Base-by-base conservation (phyloP, 2,797 vertebrate species). In the Lindbergichthys nudifrons region DNA sequence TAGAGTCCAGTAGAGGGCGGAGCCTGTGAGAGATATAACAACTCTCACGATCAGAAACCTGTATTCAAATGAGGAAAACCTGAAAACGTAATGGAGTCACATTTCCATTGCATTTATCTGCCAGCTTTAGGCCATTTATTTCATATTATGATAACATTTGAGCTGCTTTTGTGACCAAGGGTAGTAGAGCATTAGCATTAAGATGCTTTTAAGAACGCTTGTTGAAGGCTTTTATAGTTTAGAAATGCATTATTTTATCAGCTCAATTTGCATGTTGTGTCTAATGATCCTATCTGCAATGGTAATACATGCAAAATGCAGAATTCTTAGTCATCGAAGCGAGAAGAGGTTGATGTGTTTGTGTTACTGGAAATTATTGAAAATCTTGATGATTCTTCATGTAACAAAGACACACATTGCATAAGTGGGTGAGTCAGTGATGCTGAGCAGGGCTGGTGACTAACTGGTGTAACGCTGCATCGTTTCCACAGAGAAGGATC, bases 401-500 rank as follows among this genome's bases (percentile, higher is more conserved):
- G 36, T 60, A 78, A 81, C 42, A 23, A 46, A 60, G 41, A 64
- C 16, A 70, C 63, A 54, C 5, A 43, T 80, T 88, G 79, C 10
- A 1, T 70, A 88, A 83, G 69, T 8, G 26, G 65, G 1, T 52
- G 84, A 88, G 59, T 89, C 84, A 88, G 56, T 64, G 67, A 53
- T 48, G 54, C 46, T 68, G 65, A 76, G 56, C 43, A 30, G 51
- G 16, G 42, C n/a, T 60, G 36, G 41, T 81, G 82, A 88, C 79
- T 78, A 79, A 80, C 56, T 1, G 48, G n/a, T 16, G 32, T 61
- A 59, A 48, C 59, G 39, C 60, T n/a, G 6, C 32, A 51, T 47
- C 54, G 59, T 51, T 69, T 71, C 52, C n/a, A 52, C 75, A 14
- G 23, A 19, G 30, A 65, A 51, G 0, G 12, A 1, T 4, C 16